Base-by-base conservation (phyloP, 2,797 vertebrate genomes). In the Gymnodraco acuticeps region DNA sequence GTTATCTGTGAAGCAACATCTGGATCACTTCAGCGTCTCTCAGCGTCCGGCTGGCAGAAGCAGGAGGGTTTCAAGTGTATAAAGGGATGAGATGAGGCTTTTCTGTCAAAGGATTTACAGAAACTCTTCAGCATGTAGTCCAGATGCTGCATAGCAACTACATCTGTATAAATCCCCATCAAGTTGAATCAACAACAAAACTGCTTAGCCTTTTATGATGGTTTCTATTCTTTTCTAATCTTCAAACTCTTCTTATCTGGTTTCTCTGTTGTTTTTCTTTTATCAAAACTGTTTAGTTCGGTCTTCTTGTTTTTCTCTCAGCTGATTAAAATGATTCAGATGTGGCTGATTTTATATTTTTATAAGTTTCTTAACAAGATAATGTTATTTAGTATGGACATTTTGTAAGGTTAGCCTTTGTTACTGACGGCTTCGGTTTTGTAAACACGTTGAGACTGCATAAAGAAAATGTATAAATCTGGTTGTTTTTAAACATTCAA, bases 311-410 rank as follows among this genome's bases (percentile, higher is more conserved):
- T 66, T 23, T 9, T 4, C 9, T 19, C 19, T 55, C 58, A 33
- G 55, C 46, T 74, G 53, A 64, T 64, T n/a, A 33, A 5, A 61
- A 43, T 41, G 38, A 6, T 10, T 46, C 14, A 27, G 47, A 53
- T 54, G 47, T 42, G 19, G 56, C 48, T 38, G 41, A 14, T 66
- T 84, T 86, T 81, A 63, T 75, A 79, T 66, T 75, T 87, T 81
- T 85, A 51, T 78, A 85, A 60, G 8, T 73, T 71, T 79, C 16
- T 38, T 8, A 51, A 54, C 7, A 38, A 15, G 1, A n/a, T 47
- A n/a, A 54, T n/a, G 27, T n/a, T 20, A 70, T 48, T 16, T 46
- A 27, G 20, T 27, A 2, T 33, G 46, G 46, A 65, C 67, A 13
- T 4, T 19, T 67, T 61, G 41, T 60, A 61, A 63, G n/a, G 20